Percentiles rank a stretch among this genome's conserved stretches.
Conservation (phyloP, 2,797 vertebrate genomes). For the Hippopotamyrus pictus region DNA sequence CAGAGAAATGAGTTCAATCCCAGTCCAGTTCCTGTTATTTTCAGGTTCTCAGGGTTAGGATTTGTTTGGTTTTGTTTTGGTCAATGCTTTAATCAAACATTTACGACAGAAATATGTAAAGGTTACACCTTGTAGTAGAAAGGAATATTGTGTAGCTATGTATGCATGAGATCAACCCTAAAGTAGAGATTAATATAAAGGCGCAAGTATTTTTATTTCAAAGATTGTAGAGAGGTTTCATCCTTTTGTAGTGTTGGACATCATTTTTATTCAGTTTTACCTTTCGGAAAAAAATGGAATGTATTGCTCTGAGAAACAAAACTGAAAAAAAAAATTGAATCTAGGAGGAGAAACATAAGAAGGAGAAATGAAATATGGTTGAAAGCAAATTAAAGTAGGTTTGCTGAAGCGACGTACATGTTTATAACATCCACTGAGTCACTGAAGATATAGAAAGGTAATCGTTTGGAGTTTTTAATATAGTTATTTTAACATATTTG, state of each 20-base stretch:
- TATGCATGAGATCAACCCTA: background rate
- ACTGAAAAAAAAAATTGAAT: background rate
- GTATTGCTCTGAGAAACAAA: background rate
- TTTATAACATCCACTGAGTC: background rate
- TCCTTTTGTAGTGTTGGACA: background rate
- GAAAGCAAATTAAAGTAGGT: background rate
- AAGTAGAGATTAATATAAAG: background rate
- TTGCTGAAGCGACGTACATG: background rate
- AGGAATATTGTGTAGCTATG: background rate
- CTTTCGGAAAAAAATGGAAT: background rate
- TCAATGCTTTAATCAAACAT: background rate
- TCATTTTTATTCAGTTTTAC: background rate
- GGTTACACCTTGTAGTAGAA: background rate
- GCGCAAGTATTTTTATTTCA: background rate
- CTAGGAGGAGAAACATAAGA: background rate
- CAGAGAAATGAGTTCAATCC: background rate
- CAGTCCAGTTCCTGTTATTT: background rate
- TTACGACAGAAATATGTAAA: background rate
- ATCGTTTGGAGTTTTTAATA: background rate
- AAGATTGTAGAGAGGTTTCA: background rate
- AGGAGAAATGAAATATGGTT: background rate
- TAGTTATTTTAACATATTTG: background rate
- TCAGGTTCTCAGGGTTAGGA: background rate
- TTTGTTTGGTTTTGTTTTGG: background rate
- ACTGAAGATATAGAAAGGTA: background rate